Percentiles rank a stretch among this genome's conserved stretches.
These are phyloP conservation scores for Drymodes brunneopygia DNA, from an alignment of 2,113 vertebrate genomes.

Conservation along the genomic window DNA sequence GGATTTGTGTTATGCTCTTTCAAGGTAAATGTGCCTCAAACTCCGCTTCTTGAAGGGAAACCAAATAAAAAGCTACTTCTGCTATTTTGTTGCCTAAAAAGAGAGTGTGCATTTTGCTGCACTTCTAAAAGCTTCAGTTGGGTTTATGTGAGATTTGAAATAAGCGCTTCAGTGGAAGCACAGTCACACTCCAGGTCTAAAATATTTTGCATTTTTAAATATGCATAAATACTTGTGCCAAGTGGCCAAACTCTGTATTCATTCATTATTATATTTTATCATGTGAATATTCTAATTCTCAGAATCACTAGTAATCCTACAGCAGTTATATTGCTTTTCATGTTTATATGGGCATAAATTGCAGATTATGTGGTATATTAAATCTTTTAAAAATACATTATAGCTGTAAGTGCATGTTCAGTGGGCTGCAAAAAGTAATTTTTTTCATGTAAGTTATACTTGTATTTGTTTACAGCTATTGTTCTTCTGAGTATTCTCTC, in stretches of 20 bases:
- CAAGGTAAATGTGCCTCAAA: background rate
- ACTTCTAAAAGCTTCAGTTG: background rate
- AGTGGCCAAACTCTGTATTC: background rate
- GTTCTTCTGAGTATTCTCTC: background rate
- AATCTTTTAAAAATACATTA: background rate
- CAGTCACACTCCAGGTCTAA: background rate
- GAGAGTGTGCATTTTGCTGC: background rate
- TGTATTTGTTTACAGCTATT: slow-evolving; percentile 12
- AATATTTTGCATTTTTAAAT: background rate
- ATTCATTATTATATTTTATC: background rate
- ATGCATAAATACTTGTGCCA: background rate
- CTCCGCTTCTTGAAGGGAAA: background rate
- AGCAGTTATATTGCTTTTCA: background rate
- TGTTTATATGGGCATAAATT: background rate
- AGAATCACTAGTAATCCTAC: background rate
- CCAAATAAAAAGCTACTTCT: background rate
- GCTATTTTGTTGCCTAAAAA: background rate
- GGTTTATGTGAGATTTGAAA: background rate
- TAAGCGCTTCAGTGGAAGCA: background rate
- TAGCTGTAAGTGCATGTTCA: background rate
- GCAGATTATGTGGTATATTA: background rate
- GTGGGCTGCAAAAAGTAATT: background rate
- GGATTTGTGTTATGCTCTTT: background rate
- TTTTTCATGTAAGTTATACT: background rate
- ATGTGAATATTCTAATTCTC: background rate